A percentile compares a stretch with the other conserved stretches of the same genome.
Conservation (phyloP, 23 tunicate genomes). For the Ascidia mentula region DNA sequence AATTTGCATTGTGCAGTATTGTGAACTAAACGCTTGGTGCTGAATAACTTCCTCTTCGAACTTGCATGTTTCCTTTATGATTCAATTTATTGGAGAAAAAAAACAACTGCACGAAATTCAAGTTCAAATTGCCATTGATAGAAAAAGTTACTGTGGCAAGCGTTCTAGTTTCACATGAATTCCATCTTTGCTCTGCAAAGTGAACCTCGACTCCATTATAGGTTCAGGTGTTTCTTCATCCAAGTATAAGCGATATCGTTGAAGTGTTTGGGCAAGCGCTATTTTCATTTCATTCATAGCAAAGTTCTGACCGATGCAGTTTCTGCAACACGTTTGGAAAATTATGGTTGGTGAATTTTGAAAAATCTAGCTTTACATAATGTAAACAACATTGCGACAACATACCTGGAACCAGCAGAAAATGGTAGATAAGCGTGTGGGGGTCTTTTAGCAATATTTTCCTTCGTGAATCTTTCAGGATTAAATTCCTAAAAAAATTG, state of each 20-base stretch:
- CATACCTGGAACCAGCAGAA: slow-evolving; percentile 45
- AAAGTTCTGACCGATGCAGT: not conserved
- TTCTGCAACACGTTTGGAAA: too few relatives aligned
- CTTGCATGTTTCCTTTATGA: too few relatives aligned
- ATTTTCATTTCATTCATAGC: not conserved
- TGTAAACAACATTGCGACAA: not conserved
- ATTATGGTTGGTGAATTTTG: too few relatives aligned
- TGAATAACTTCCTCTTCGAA: too few relatives aligned
- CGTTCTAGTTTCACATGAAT: not conserved
- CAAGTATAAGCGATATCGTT: not conserved
- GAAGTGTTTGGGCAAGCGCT: not conserved
- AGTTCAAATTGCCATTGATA: too few relatives aligned
- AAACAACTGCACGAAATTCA: too few relatives aligned
- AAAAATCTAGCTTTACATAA: too few relatives aligned
- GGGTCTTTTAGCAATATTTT: slow-evolving; percentile 46
- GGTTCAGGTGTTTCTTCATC: not conserved
- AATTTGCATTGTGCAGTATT: too few relatives aligned
- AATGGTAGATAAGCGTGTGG: slow-evolving; percentile 70
- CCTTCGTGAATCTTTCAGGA: slow-evolving; percentile 67
- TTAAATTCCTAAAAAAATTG: slow-evolving; percentile 35
- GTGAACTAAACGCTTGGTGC: too few relatives aligned
- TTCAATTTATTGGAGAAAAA: too few relatives aligned
- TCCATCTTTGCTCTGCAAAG: not conserved
- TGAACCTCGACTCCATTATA: not conserved
- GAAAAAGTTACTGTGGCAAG: too few relatives aligned